These are phyloP conservation scores for Acomys russatus DNA, from an alignment of 2,797 vertebrate genomes.

Conservation along the genomic window DNA sequence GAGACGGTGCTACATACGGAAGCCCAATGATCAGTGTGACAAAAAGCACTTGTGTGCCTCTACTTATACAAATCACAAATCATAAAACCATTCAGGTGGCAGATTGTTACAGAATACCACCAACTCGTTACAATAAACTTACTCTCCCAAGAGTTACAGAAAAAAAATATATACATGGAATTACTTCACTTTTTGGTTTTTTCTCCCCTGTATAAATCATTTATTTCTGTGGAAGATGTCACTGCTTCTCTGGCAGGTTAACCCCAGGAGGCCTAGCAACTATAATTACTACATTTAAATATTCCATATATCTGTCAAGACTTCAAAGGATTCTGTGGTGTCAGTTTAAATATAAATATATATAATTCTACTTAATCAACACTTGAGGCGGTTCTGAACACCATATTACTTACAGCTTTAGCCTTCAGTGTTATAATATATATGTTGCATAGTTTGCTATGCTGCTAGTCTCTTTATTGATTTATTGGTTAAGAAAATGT, in stretches of 20 bases:
- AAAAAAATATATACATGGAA: constrained; percentile 84
- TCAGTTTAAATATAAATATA: constrained; percentile 92
- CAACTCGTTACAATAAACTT: constrained; percentile 84
- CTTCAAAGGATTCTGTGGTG: constrained; percentile 91
- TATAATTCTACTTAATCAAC: constrained; percentile 90
- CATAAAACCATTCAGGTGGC: constrained; percentile 82
- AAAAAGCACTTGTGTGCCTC: constrained; percentile 73
- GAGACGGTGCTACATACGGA: constrained; percentile 76
- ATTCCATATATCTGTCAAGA: constrained; percentile 90
- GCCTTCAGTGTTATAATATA: constrained; percentile 78
- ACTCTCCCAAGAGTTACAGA: constrained; percentile 80
- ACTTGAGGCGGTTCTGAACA: constrained; percentile 90
- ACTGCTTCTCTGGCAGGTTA: constrained; percentile 88
- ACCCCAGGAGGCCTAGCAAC: constrained; percentile 89
- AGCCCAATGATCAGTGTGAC: constrained; percentile 77
- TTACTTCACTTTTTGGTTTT: constrained; percentile 85
- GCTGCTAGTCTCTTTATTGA: constrained; percentile 85
- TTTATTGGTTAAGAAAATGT: constrained; percentile 87
- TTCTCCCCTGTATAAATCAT: constrained; percentile 83
- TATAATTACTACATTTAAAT: constrained; percentile 91
- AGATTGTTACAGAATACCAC: constrained; percentile 81
- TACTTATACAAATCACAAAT: constrained; percentile 83
- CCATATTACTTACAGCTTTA: constrained; percentile 85
- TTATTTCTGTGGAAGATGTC: constrained; percentile 88
- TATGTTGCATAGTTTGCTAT: constrained; percentile 79